Base-by-base conservation (phyloP, 2,797 vertebrate genomes). In the Leucoraja ocellata region DNA sequence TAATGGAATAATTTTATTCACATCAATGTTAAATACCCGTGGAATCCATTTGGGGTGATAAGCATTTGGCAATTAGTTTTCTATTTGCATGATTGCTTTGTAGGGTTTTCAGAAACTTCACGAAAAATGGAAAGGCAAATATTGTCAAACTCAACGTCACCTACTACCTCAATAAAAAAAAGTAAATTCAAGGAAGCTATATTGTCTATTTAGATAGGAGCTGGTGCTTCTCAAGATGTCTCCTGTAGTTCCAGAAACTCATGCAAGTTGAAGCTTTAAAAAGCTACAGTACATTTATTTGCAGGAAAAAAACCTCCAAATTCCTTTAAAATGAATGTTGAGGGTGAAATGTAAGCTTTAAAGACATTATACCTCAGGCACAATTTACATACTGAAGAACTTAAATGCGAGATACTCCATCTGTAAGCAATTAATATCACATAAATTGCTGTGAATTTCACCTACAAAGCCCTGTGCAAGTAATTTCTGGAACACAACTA, bases 401-500 rank as follows among this genome's bases (percentile, higher is more conserved):
- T 71, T 92, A 92, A 76, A 54, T 92, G 39, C 6, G 11, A 76
- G 90, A 76, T 39, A 76, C 13, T 76, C 21, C 39, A 76, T 10
- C 39, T 74, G 39, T 74, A 74, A 76, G 3, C 71, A 92, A 76
- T 92, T 92, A 92, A 74, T 25, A 23, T n/a, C 1, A 58, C 25
- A 91, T 46, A 54, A 71, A 92, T 28, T n/a, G 1, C 63, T 88
- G 9, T 68, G 61, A 11, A n/a, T 58, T 65, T 65, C 58, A 65
- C 61, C 28, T n/a, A 86, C 58, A 86, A 86, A 86, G 83, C 83
- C 58, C 83, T 28, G 63, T 5, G 28, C 63, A 7, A 61, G 63
- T 10, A 76, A 14, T 76, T 92, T 92, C 36, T 54, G 73, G 39
- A 76, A 92, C 68, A 92, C 73, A 54, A 76, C 65, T 92, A 71